Evolutionary conservation across 2,797 vertebrate genomes (phyloP).

Genomic region (Sebastes cheni): DNA sequence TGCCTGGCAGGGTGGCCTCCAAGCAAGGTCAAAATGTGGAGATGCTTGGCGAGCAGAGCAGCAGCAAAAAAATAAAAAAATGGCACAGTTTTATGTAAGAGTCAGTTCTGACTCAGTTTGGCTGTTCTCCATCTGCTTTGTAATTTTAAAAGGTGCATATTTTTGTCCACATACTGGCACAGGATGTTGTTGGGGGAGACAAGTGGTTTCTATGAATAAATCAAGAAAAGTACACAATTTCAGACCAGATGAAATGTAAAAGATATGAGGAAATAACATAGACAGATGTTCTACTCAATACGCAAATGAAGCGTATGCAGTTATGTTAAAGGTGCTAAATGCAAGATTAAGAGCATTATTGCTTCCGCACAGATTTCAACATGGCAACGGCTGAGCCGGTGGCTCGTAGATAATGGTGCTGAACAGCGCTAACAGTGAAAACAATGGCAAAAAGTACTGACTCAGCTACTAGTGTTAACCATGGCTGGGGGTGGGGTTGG

Average conservation of each 20-base stretch:
- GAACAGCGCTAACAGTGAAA: too few relatives aligned
- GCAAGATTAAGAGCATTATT: not conserved
- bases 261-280: not conserved
- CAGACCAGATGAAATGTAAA: not conserved
- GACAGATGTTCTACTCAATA: not conserved
- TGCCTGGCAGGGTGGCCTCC: conserved; percentile 51
- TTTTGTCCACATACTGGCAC: conserved; percentile 21
- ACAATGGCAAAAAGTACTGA: too few relatives aligned
- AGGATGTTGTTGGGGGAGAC: not conserved
- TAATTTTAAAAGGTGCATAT: conserved; percentile 52
- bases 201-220: conserved; percentile 25
- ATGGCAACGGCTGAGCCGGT: too few relatives aligned
- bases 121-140: conserved; percentile 50
- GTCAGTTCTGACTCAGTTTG: conserved; percentile 34
- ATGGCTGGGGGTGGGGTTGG: too few relatives aligned
- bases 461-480: too few relatives aligned
- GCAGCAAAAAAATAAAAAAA: conserved; percentile 12
- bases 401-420: too few relatives aligned
- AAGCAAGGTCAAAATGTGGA: conserved; percentile 66
- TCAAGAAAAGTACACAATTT: not conserved
- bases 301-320: not conserved
- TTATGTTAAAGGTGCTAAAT: not conserved
- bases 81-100: conserved; percentile 38
- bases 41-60: conserved; percentile 43
- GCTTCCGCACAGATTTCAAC: too few relatives aligned